phyloP scores from a whole-genome alignment of 2,888 invertebrate genomes.

The Onthophagus sagittarius region DNA sequence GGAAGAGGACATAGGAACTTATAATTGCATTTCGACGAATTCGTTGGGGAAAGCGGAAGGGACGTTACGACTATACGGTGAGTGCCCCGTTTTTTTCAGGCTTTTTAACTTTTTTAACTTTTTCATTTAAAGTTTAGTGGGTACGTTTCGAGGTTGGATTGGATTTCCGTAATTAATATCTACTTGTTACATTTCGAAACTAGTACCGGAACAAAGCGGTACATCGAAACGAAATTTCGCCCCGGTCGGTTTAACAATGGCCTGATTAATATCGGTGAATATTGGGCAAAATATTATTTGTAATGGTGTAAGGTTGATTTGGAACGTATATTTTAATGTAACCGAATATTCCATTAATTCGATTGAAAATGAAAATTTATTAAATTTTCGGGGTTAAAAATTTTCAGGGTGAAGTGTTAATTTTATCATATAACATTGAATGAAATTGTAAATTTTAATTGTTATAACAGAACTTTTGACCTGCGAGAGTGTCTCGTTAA shows the following conservation, averaged over 20 bases:
- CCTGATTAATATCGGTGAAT: neutral
- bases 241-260: neutral
- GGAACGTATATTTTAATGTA: neutral
- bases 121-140: too few species aligned
- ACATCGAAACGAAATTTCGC: neutral
- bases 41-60: conserved; percentile 75
- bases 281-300: neutral
- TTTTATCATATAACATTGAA: neutral
- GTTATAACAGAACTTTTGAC: neutral
- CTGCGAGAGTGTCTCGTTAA: neutral
- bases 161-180: too few species aligned
- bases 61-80: conserved; percentile 68
- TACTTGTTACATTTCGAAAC: neutral
- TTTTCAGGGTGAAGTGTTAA: too few species aligned
- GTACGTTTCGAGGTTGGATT: too few species aligned
- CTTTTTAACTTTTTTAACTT: neutral
- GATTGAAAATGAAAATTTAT: neutral
- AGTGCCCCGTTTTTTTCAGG: conserved; percentile 40
- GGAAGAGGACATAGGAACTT: conserved; percentile 57
- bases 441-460: neutral
- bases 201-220: neutral
- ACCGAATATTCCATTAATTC: neutral
- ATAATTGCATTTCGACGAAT: conserved; percentile 72
- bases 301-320: neutral
- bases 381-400: neutral